Conservation (phyloP, 2,797 vertebrate species). For the Pantherophis alleghaniensis region DNA sequence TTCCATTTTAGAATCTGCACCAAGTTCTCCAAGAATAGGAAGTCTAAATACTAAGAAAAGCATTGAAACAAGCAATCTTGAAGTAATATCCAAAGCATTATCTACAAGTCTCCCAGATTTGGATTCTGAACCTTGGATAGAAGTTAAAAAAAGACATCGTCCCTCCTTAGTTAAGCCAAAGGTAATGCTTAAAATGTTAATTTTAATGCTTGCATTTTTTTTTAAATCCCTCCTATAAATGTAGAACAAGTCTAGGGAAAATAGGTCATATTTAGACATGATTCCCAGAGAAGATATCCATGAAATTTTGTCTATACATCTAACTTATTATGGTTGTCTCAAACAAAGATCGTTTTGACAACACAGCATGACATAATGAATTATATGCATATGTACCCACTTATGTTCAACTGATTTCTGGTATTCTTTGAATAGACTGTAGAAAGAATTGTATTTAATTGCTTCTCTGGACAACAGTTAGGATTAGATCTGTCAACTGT, state of each 20-base stretch:
- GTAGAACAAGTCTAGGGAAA: background rate
- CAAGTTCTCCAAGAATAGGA: conserved; percentile 74
- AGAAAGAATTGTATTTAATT: background rate
- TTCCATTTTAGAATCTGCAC: conserved; percentile 74
- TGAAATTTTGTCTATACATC: background rate
- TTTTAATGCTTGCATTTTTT: background rate
- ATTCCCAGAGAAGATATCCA: background rate
- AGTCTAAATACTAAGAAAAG: conserved; percentile 65
- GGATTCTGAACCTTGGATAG: conserved; percentile 84
- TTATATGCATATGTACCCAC: background rate
- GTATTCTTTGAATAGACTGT: background rate
- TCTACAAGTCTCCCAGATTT: conserved; percentile 77
- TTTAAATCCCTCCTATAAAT: background rate
- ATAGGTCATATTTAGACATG: background rate
- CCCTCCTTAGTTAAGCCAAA: conserved; percentile 76
- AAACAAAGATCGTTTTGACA: background rate
- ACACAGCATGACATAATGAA: background rate
- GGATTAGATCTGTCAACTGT: background rate
- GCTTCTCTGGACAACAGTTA: background rate
- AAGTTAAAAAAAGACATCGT: conserved; percentile 85
- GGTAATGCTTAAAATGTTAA: conserved; percentile 66
- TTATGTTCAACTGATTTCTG: background rate
- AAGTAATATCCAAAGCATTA: conserved; percentile 68
- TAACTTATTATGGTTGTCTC: background rate
- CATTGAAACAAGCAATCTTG: conserved; percentile 65